Conservation (phyloP, 2,113 vertebrate genomes). For the Podarcis cretensis region DNA sequence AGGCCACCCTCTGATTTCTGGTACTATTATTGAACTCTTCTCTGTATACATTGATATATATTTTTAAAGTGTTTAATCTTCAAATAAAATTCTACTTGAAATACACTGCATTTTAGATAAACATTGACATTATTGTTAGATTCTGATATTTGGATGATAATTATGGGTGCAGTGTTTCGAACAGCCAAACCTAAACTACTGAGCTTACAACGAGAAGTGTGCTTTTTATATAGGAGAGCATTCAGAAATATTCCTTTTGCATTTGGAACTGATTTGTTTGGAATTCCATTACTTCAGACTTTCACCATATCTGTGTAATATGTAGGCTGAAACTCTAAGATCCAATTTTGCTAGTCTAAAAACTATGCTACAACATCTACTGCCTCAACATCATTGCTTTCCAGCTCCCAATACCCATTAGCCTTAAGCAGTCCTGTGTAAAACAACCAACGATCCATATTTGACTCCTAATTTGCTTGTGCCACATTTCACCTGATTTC, state of each 20-base stretch:
- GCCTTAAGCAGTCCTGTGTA: not conserved
- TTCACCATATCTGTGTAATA: not conserved
- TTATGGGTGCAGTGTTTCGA: too few species aligned
- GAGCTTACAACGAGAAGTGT: too few species aligned
- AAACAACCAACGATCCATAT: not conserved
- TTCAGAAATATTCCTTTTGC: not conserved
- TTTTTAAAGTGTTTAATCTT: too few species aligned
- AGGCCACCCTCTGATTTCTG: not conserved
- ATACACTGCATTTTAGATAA: too few species aligned
- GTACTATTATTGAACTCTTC: not conserved
- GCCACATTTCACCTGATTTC: slow-evolving; percentile 14
- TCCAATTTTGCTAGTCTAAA: not conserved
- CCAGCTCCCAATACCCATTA: not conserved
- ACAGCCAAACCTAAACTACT: too few species aligned
- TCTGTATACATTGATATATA: too few species aligned
- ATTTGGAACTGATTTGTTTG: not conserved
- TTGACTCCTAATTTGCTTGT: not conserved
- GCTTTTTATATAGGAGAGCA: not conserved
- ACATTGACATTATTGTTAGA: too few species aligned
- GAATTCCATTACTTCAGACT: not conserved
- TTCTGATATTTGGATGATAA: too few species aligned
- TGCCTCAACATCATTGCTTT: not conserved
- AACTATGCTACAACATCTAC: not conserved
- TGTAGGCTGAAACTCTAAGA: not conserved
- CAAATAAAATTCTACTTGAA: too few species aligned